phyloP scores from a whole-genome alignment of 1,140 invertebrate genomes.

The Megalopta genalis region DNA sequence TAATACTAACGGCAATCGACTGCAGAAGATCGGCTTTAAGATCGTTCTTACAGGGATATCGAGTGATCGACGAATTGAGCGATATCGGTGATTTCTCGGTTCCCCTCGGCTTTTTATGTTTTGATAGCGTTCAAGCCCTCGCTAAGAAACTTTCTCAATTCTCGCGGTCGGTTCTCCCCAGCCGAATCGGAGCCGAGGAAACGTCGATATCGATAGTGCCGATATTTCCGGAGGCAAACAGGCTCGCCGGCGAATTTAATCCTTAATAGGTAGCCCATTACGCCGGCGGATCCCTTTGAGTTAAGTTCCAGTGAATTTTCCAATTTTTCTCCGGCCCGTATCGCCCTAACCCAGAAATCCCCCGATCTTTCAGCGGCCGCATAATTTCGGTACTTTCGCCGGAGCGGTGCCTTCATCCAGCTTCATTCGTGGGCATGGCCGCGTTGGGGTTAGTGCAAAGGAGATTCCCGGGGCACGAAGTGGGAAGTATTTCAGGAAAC shows the following conservation, averaged over 20 bases:
- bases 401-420: constrained; percentile 5
- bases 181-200: constrained; percentile 5
- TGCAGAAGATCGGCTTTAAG: too few relatives aligned
- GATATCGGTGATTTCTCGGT: constrained; percentile 22
- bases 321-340: neutral
- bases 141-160: constrained; percentile 55
- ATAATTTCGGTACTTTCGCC: constrained; percentile 17
- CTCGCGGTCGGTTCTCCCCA: constrained; percentile 11
- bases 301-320: constrained; percentile 2
- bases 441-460: constrained; percentile 1
- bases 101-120: neutral
- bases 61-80: constrained; percentile 57
- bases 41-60: constrained; percentile 8
- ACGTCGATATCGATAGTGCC: constrained; percentile 17
- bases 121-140: constrained; percentile 45
- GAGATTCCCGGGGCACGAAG: neutral
- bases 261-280: neutral
- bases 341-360: neutral
- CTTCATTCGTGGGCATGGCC: constrained; percentile 1
- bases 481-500: constrained; percentile 7
- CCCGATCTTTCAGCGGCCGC: constrained; percentile 25
- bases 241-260: constrained; percentile 5
- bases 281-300: neutral
- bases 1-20: too few relatives aligned
- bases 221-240: constrained; percentile 2